Evolutionary conservation across 2,888 invertebrate genomes (phyloP).

Genomic region (Ecliptopera silaceata): DNA sequence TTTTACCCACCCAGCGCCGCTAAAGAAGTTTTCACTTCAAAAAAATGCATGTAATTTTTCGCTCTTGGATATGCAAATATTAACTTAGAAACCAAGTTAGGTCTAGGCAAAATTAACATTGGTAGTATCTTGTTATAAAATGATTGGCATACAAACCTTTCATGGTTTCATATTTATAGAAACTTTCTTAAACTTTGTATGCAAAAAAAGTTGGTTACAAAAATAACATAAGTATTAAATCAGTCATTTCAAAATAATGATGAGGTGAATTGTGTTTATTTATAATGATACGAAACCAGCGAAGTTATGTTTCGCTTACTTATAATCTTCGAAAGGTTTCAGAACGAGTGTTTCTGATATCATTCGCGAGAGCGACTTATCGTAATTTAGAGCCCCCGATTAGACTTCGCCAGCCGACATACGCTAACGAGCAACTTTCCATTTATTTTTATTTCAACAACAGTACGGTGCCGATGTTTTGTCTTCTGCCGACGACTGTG

Average conservation of each 20-base stretch:
- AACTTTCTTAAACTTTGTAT: too few species aligned
- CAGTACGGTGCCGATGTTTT: constrained; percentile 74
- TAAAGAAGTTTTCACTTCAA: too few species aligned
- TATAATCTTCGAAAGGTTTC: constrained; percentile 68
- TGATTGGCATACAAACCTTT: background rate
- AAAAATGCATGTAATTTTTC: too few species aligned
- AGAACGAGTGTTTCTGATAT: constrained; percentile 76
- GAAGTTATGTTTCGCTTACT: constrained; percentile 65
- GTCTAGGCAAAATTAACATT: too few species aligned
- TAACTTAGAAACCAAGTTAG: too few species aligned
- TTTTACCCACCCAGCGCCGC: too few species aligned
- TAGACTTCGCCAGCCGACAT: constrained; percentile 73
- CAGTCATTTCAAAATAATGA: constrained; percentile 20
- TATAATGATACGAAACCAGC: constrained; percentile 59
- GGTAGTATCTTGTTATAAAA: too few species aligned
- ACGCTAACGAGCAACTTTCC: constrained; percentile 79
- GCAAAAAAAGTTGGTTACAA: background rate
- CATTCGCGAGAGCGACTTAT: constrained; percentile 73
- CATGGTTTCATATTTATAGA: too few species aligned
- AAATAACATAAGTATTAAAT: constrained; percentile 9
- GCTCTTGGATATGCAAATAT: too few species aligned
- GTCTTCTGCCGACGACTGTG: constrained; percentile 71
- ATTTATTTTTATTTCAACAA: constrained; percentile 73
- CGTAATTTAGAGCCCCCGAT: constrained; percentile 80
- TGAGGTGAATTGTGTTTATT: constrained; percentile 21